Conservation (phyloP, 2,888 invertebrate species). For the Stictocephala bisonia region DNA sequence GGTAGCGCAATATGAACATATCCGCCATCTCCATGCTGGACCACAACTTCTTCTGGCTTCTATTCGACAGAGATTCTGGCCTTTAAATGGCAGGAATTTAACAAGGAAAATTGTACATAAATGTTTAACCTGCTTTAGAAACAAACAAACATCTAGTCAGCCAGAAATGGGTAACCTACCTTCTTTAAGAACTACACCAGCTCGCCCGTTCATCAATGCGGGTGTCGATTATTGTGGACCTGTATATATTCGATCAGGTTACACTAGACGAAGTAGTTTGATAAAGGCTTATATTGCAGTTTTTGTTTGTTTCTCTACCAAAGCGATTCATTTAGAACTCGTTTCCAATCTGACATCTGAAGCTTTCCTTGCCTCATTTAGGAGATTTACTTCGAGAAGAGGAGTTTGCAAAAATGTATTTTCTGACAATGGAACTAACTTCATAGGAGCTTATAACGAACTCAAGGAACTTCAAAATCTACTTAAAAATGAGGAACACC, state of each 20-base stretch:
- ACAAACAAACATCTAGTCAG: not conserved
- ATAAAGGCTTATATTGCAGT: constrained; percentile 55
- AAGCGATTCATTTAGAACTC: constrained; percentile 61
- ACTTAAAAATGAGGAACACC: not conserved
- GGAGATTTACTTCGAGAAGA: constrained; percentile 60
- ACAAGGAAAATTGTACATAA: constrained; percentile 48
- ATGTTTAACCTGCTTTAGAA: constrained; percentile 44
- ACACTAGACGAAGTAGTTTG: not conserved
- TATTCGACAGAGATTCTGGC: constrained; percentile 55
- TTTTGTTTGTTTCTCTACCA: constrained; percentile 60
- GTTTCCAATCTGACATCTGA: constrained; percentile 59
- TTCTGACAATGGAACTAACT: constrained; percentile 62
- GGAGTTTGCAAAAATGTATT: constrained; percentile 57
- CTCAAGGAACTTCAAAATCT: not conserved
- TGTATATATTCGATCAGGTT: constrained; percentile 35
- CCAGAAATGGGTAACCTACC: constrained; percentile 45
- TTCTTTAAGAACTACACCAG: constrained; percentile 40
- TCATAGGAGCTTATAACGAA: constrained; percentile 58
- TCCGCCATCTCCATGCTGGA: constrained; percentile 51
- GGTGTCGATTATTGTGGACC: constrained; percentile 57
- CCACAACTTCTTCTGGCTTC: constrained; percentile 53
- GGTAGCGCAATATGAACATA: not conserved
- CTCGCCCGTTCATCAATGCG: constrained; percentile 48
- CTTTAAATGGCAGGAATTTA: constrained; percentile 51
- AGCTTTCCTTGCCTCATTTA: constrained; percentile 60